Evolutionary conservation across 2,797 vertebrate genomes (phyloP).

Genomic region (Parauchenoglanis ngamensis): DNA sequence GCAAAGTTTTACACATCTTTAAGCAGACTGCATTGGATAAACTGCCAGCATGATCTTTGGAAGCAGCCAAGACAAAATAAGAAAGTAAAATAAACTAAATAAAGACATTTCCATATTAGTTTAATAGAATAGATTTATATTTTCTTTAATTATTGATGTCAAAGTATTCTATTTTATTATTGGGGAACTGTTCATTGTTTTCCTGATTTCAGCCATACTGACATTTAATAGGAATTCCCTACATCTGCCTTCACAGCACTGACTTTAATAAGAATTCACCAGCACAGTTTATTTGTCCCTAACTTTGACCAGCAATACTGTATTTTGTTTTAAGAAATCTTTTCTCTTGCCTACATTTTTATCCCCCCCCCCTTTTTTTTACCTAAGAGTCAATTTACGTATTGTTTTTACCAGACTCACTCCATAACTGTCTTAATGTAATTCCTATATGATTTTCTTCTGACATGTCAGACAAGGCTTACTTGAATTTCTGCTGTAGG

Average conservation of each 20-base stretch:
- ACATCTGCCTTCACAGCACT: not conserved
- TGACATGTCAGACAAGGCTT: not conserved
- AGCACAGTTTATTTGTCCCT: not conserved
- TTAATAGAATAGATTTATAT: not conserved
- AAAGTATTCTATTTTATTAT: not conserved
- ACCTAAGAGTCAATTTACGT: too few relatives aligned
- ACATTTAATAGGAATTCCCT: not conserved
- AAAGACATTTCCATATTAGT: not conserved
- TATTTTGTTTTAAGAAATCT: not conserved
- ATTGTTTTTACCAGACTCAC: not conserved
- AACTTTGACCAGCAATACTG: not conserved
- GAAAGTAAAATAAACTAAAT: not conserved
- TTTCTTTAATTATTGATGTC: not conserved
- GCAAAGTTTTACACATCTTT: not conserved
- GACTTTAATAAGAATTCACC: not conserved
- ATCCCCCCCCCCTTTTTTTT: not conserved
- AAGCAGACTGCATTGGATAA: not conserved
- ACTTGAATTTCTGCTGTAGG: not conserved
- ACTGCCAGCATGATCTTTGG: not conserved
- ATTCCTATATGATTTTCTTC: not conserved
- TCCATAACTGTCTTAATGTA: not conserved
- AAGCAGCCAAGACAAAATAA: not conserved
- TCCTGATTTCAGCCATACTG: too few relatives aligned
- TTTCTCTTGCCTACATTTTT: not conserved
- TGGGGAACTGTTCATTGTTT: not conserved